These are phyloP conservation scores for Branchellion lobata DNA, from an alignment of 2,888 invertebrate genomes.

Conservation along the genomic window DNA sequence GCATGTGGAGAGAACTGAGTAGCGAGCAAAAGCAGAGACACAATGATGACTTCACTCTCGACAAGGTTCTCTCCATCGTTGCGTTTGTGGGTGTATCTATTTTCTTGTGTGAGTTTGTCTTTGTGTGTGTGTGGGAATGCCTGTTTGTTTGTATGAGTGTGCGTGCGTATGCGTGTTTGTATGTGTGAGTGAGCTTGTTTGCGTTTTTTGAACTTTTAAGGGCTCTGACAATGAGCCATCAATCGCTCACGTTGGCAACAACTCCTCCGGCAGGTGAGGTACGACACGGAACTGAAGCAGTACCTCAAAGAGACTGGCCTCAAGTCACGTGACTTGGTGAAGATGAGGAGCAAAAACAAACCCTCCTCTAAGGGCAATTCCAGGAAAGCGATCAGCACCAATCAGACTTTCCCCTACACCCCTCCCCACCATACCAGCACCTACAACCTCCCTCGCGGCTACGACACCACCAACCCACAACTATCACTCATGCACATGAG, in stretches of 20 bases:
- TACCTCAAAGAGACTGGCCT: conserved; percentile 52
- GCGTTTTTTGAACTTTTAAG: neutral
- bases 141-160: conserved; percentile 5
- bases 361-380: conserved; percentile 1
- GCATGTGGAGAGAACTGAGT: conserved; percentile 53
- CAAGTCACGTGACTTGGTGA: conserved; percentile 51
- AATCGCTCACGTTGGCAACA: too few species aligned
- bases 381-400: neutral
- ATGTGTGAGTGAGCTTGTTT: neutral
- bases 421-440: neutral
- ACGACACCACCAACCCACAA: neutral
- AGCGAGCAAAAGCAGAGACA: conserved; percentile 52
- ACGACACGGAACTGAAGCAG: conserved; percentile 51
- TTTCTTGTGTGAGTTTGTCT: neutral
- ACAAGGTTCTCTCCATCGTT: neutral
- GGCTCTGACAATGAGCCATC: neutral
- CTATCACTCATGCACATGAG: conserved; percentile 39
- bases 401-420: neutral
- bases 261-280: conserved; percentile 43
- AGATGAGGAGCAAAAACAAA: conserved; percentile 49
- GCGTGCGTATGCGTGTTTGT: conserved; percentile 1
- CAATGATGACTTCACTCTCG: conserved; percentile 4
- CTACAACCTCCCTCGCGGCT: neutral
- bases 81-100: neutral
- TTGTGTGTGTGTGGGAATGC: neutral